These are phyloP conservation scores for Physeter macrocephalus DNA, from an alignment of 2,113 vertebrate species.

Conservation along the genomic window DNA sequence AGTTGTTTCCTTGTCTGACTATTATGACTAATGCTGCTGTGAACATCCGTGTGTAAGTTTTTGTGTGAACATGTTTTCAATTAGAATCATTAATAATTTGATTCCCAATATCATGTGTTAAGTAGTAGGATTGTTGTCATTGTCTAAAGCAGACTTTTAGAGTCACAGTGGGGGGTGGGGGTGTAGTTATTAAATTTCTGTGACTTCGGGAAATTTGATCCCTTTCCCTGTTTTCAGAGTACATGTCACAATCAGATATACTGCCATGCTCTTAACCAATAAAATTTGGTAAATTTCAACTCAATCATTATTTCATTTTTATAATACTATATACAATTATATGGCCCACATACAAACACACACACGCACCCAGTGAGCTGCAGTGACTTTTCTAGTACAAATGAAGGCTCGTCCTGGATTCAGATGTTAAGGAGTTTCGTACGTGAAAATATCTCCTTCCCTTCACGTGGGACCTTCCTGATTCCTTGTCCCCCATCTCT, in stretches of 20 bases:
- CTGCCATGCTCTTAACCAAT: not conserved
- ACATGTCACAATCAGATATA: not conserved
- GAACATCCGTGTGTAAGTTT: not conserved
- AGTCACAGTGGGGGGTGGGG: accelerated
- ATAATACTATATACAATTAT: not conserved
- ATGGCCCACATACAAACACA: not conserved
- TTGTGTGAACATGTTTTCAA: constrained; percentile 17
- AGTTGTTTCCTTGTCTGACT: not conserved
- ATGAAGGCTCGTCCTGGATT: not conserved
- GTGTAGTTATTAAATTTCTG: not conserved
- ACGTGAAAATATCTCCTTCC: not conserved
- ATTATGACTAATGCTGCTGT: not conserved
- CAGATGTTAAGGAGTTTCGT: not conserved
- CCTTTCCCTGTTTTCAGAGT: not conserved
- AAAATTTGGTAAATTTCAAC: not conserved
- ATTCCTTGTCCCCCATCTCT: not conserved
- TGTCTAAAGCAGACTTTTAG: not conserved
- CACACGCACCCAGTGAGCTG: not conserved
- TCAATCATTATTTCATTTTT: not conserved
- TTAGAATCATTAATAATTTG: constrained; percentile 37
- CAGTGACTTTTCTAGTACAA: not conserved
- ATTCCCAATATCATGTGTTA: not conserved
- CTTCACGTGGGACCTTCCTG: not conserved
- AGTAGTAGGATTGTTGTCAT: not conserved
- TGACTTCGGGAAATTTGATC: not conserved